phyloP scores from a whole-genome alignment of 2,888 invertebrate genomes.

The Bursaphelenchus okinawaensis region DNA sequence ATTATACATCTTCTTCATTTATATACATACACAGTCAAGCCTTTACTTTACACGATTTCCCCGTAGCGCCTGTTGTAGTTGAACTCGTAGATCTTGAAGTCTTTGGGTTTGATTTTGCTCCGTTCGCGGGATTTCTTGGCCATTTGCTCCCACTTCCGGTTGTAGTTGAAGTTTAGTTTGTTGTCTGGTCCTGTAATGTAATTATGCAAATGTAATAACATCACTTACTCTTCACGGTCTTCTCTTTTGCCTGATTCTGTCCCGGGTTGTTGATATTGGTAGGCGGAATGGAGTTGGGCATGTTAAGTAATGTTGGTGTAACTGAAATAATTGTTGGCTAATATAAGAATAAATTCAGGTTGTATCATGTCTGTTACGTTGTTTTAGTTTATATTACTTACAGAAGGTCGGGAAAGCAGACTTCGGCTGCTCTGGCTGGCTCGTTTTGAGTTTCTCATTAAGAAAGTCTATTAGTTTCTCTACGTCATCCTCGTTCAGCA shows the following conservation, averaged over 20 bases:
- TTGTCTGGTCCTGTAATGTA: not conserved
- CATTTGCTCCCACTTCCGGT: slow-evolving; percentile 7
- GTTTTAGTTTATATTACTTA: too few species aligned
- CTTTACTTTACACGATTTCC: slow-evolving; percentile 9
- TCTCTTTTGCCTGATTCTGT: not conserved
- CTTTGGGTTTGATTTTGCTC: not conserved
- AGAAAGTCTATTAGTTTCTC: slow-evolving; percentile 27
- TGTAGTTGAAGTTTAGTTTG: slow-evolving; percentile 9
- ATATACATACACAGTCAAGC: too few species aligned
- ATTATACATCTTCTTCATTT: not conserved
- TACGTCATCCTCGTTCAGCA: slow-evolving; percentile 24
- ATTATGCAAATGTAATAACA: too few species aligned
- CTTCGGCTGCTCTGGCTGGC: not conserved
- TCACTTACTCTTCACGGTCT: not conserved
- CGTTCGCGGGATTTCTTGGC: not conserved
- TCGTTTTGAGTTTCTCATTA: slow-evolving; percentile 8
- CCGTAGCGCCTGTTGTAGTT: slow-evolving; percentile 11
- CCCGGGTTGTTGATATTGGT: not conserved
- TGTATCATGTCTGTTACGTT: too few species aligned
- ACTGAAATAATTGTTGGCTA: not conserved
- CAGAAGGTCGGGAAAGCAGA: not conserved
- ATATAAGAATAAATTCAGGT: too few species aligned
- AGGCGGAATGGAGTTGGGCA: not conserved
- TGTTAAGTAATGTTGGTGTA: not conserved
- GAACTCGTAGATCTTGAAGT: slow-evolving; percentile 11